Percentiles rank a stretch among this genome's conserved stretches.
These are phyloP conservation scores for Gasterosteus aculeatus DNA, from an alignment of 2,113 vertebrate species.

Conservation along the genomic window DNA sequence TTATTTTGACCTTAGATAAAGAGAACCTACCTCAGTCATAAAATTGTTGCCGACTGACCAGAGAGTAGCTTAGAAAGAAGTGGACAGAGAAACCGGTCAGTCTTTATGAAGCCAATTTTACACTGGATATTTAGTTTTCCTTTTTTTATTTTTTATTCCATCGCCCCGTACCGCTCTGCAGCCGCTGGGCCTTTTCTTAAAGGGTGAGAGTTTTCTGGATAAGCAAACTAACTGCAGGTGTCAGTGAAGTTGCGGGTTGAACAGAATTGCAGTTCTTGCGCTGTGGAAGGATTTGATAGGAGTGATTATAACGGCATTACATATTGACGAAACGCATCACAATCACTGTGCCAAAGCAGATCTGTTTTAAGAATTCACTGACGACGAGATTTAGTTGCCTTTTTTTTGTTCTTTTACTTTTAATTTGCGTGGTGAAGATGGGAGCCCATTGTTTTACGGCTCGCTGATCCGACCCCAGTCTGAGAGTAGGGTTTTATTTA, in stretches of 20 bases:
- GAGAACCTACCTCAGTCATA: constrained; percentile 86
- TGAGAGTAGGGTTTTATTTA: constrained; percentile 31
- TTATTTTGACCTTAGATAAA: constrained; percentile 69
- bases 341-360: constrained; percentile 50
- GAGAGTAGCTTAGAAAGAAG: constrained; percentile 65
- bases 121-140: constrained; percentile 74
- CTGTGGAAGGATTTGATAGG: constrained; percentile 29
- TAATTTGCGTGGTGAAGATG: constrained; percentile 28
- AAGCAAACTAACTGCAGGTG: constrained; percentile 18
- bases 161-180: constrained; percentile 50
- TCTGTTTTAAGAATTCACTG: constrained; percentile 31
- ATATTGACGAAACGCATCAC: constrained; percentile 12
- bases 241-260: constrained; percentile 6
- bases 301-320: constrained; percentile 6
- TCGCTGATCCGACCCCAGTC: constrained; percentile 34
- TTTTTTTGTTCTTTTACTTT: constrained; percentile 47
- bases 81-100: constrained; percentile 46
- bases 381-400: constrained; percentile 55
- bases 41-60: constrained; percentile 76
- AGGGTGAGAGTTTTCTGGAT: constrained; percentile 5
- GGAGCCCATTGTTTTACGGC: constrained; percentile 34
- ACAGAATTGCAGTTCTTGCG: constrained; percentile 9
- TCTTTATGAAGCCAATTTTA: constrained; percentile 71
- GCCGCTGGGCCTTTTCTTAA: constrained; percentile 18
- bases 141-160: constrained; percentile 37